Evolutionary conservation across 2,888 invertebrate species (phyloP).

Genomic region (Lochmaea crataegi): DNA sequence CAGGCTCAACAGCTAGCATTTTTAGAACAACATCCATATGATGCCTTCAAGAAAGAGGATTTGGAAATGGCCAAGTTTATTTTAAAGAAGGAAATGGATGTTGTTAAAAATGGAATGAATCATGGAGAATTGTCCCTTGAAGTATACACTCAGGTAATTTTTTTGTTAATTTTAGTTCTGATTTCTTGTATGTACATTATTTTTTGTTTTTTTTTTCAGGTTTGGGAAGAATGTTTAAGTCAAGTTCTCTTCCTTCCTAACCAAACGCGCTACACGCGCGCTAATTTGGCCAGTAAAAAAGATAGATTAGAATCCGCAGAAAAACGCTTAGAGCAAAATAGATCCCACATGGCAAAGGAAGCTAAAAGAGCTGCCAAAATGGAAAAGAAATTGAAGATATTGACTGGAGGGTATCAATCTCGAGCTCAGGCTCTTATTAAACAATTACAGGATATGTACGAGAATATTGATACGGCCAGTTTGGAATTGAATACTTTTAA

Average conservation of each 20-base stretch:
- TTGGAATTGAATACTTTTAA: slow-evolving; percentile 92
- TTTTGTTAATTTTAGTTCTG: background rate
- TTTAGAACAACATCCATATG: slow-evolving; percentile 88
- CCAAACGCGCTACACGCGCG: slow-evolving; percentile 81
- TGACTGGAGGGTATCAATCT: slow-evolving; percentile 91
- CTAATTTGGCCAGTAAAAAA: slow-evolving; percentile 95
- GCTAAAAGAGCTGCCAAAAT: slow-evolving; percentile 97
- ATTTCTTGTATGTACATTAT: too few species aligned
- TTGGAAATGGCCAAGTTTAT: slow-evolving; percentile 74
- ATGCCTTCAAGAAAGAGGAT: slow-evolving; percentile 77
- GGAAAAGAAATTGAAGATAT: slow-evolving; percentile 95
- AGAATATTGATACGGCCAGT: slow-evolving; percentile 90
- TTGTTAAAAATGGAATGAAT: slow-evolving; percentile 92
- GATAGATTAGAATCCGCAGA: slow-evolving; percentile 95
- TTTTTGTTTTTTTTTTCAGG: slow-evolving; percentile 58
- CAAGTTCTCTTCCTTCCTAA: slow-evolving; percentile 93
- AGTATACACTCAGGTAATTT: slow-evolving; percentile 74
- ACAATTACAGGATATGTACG: slow-evolving; percentile 86
- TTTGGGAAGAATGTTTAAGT: slow-evolving; percentile 94
- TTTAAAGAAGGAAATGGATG: slow-evolving; percentile 85
- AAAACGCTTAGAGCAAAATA: slow-evolving; percentile 91
- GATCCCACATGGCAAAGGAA: slow-evolving; percentile 95
- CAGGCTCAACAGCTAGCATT: slow-evolving; percentile 82
- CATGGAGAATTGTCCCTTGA: slow-evolving; percentile 94
- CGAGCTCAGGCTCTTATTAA: slow-evolving; percentile 85